A percentile compares a stretch with the other conserved stretches of the same genome.
Evolutionary conservation across 2,888 invertebrate genomes (phyloP).

Genomic region (Sceliomorpha sp.): DNA sequence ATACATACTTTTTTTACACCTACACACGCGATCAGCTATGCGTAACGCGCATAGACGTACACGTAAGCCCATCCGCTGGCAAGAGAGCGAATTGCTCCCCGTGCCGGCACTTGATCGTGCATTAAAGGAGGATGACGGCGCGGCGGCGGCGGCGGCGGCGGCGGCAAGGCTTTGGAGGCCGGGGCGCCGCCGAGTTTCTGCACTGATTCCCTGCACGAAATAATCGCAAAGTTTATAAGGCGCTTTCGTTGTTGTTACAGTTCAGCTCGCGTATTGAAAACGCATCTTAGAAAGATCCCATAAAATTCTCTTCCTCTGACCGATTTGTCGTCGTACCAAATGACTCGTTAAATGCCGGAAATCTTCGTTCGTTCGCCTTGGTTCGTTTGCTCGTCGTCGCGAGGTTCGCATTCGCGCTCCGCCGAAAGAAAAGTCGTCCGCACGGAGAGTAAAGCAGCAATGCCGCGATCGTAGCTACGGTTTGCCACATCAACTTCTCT

Average conservation of each 20-base stretch:
- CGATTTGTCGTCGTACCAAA: no score
- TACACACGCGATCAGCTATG: constrained; percentile 40
- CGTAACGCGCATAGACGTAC: constrained; percentile 29
- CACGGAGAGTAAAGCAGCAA: no score
- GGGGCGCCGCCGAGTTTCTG: constrained; percentile 45
- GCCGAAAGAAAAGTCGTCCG: no score
- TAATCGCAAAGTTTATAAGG: constrained; percentile 14
- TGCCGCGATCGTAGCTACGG: no score
- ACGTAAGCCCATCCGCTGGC: constrained; percentile 21
- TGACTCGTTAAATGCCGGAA: no score
- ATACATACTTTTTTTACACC: constrained; percentile 54
- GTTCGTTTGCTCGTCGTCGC: no score
- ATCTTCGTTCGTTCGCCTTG: no score
- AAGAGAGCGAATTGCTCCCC: constrained; percentile 29
- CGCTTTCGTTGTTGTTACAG: constrained; percentile 38
- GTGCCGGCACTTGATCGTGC: constrained; percentile 46
- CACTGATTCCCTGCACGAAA: constrained; percentile 48
- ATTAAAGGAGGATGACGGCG: constrained; percentile 45
- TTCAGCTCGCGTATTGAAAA: constrained; percentile 15
- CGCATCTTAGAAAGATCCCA: no score
- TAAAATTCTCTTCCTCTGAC: no score
- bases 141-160: no score
- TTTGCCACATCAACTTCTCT: no score
- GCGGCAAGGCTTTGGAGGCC: constrained; percentile 24
- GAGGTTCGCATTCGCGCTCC: no score